Conservation (phyloP, 2,888 invertebrate species). For the Notocelia uddmanniana region DNA sequence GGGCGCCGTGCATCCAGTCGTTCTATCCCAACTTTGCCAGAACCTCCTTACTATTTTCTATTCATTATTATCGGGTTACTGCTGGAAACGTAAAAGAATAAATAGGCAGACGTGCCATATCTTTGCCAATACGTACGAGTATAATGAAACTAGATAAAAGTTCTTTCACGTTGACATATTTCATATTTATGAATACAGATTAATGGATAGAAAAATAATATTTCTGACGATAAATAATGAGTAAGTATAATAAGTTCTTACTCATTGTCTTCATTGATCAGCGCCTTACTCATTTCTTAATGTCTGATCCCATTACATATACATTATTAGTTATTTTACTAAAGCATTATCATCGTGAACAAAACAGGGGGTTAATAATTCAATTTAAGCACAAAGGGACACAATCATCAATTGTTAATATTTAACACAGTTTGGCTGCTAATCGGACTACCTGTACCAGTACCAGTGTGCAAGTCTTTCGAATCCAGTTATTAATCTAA, state of each 20-base stretch:
- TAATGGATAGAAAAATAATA: no score
- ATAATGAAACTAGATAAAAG: background rate
- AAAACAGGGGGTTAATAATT: background rate
- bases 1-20: conserved; percentile 70
- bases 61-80: conserved; percentile 79
- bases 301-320: background rate
- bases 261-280: background rate
- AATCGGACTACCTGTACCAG: background rate
- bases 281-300: background rate
- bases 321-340: background rate
- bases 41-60: conserved; percentile 71
- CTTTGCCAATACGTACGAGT: background rate
- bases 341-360: background rate
- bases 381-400: no score
- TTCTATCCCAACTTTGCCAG: conserved; percentile 69
- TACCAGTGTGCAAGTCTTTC: conserved; percentile 21
- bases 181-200: no score
- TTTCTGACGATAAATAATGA: no score
- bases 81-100: conserved; percentile 52
- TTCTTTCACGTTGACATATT: no score
- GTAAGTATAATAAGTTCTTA: no score
- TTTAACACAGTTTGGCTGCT: no score
- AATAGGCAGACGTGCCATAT: conserved; percentile 8
- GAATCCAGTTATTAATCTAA: conserved; percentile 34
- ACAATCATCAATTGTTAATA: no score